Conservation (phyloP, 2,888 invertebrate genomes). For the Geotrupes spiniger region DNA sequence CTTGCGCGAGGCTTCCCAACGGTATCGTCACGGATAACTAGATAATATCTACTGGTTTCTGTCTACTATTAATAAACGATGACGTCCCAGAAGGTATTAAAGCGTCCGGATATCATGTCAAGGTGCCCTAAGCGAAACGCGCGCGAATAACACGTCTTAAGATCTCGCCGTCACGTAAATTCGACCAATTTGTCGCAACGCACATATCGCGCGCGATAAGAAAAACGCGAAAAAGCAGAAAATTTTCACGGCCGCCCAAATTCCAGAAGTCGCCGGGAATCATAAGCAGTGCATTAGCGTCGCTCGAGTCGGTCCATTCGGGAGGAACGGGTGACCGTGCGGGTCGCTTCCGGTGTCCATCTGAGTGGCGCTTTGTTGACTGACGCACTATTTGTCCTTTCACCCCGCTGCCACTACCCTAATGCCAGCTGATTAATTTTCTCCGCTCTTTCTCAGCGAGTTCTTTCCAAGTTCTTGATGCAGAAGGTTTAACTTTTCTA, state of each 20-base stretch:
- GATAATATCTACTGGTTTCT: conserved; percentile 23
- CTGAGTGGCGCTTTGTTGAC: conserved; percentile 41
- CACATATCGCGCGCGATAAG: too few species aligned
- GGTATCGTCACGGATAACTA: conserved; percentile 20
- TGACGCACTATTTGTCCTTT: conserved; percentile 44
- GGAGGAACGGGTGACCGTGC: conserved; percentile 22
- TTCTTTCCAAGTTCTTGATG: not conserved
- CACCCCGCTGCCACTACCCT: conserved; percentile 35
- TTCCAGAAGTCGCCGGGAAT: not conserved
- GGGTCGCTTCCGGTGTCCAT: conserved; percentile 36
- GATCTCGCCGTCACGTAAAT: not conserved
- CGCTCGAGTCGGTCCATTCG: conserved; percentile 14
- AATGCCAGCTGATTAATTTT: conserved; percentile 38
- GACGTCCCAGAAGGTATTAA: conserved; percentile 2
- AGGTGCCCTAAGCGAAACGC: not conserved
- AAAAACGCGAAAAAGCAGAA: not conserved
- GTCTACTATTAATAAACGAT: conserved; percentile 22
- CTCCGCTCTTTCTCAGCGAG: conserved; percentile 6
- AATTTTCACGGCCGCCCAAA: not conserved
- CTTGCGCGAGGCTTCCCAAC: conserved; percentile 15
- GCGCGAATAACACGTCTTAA: not conserved
- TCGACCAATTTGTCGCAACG: not conserved
- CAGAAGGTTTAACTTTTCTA: conserved; percentile 10
- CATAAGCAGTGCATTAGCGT: conserved; percentile 8
- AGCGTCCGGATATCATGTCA: not conserved